These are phyloP conservation scores for Lepetodrilus schrolli DNA, from an alignment of 2,888 invertebrate species.

Conservation along the genomic window DNA sequence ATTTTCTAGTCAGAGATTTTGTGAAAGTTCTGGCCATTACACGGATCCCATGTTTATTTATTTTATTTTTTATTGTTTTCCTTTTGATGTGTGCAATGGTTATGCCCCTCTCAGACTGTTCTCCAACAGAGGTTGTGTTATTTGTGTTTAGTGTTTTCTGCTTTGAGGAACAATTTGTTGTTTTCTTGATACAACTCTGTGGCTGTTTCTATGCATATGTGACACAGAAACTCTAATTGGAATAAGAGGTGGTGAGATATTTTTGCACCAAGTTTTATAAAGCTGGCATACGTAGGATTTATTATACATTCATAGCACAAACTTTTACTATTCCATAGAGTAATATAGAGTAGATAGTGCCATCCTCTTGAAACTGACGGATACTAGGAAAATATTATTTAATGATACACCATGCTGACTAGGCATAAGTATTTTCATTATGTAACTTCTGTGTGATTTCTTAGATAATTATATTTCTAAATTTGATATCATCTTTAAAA, in stretches of 20 bases:
- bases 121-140: too few species aligned
- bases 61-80: not conserved
- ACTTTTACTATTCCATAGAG: too few species aligned
- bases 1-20: slow-evolving; percentile 7
- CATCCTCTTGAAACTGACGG: too few species aligned
- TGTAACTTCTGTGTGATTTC: too few species aligned
- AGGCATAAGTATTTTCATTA: too few species aligned
- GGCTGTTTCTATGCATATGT: not conserved
- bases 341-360: too few species aligned
- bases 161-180: not conserved
- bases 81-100: slow-evolving; percentile 17
- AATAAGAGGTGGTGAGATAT: not conserved
- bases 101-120: too few species aligned
- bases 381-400: too few species aligned
- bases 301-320: too few species aligned
- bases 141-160: slow-evolving; percentile 4
- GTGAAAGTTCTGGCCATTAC: not conserved
- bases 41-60: slow-evolving; percentile 6
- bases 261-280: slow-evolving; percentile 4
- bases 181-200: not conserved
- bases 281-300: not conserved
- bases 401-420: too few species aligned
- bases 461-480: too few species aligned
- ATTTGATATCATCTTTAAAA: too few species aligned
- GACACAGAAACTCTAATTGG: not conserved